Evolutionary conservation across 2,888 invertebrate species (phyloP), one percentile per base, ranked within the genome.

Genomic region (Pantelozetes paolii): DNA sequence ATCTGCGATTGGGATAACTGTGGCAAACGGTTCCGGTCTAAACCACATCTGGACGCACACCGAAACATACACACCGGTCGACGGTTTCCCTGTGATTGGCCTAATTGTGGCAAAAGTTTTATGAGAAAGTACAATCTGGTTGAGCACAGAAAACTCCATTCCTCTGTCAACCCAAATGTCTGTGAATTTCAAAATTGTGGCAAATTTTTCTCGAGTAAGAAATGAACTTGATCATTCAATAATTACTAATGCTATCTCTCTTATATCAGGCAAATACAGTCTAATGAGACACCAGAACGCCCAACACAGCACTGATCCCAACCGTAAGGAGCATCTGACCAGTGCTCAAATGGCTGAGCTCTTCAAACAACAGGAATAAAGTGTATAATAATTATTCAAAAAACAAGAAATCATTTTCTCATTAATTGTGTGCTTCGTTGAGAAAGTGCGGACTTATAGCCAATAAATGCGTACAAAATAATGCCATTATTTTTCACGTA

Each of bases 31-130:
- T 57, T 57, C 57, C 57, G 57, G 5, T 23, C 15, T 20, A 57
- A 57, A 23, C 57, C 57, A 2, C 57, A 57, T 23, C 28, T 57
- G 28, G 57, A 57, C 20, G 26, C 67, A 6, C 73, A 73, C 28
- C 23, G 32, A n/a, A 73, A 73, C 42, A 42, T 73, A 18, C 73
- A 73, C 40, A 67, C 67, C 5, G 73, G 73, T 11, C 32, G 73
- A 23, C 62, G 73, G 28, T 73, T 73, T 48, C 36, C 48, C 9
- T 73, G 73, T 23, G 67, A 73, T 30, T 73, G 73, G 73, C 67
- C 69, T 28, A 50, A 50, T 50, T 73, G 73, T 67, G 73, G 73
- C 18, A 73, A 73, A 32, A 36, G 36, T 6, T 73, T 73, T 32
- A 40, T 73, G 9, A 30, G 73, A 5, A 73, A 73, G 32, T 73